phyloP scores from a whole-genome alignment of 2,113 vertebrate species.

The Dipodomys stephensi region DNA sequence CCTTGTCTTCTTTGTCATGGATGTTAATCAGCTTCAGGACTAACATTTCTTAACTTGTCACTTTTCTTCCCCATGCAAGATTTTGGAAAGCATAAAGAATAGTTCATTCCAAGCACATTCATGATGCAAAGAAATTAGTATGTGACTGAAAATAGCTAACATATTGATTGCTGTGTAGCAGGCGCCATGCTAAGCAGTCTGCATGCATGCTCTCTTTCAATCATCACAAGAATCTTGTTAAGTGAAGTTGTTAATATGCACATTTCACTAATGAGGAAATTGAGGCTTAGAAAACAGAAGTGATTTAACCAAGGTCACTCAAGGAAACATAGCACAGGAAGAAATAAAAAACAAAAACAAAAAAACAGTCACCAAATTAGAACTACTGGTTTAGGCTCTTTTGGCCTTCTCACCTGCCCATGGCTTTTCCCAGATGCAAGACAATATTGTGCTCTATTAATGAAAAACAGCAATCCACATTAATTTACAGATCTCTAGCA shows the following conservation, averaged over 20 bases:
- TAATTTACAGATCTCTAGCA: slow-evolving; percentile 32
- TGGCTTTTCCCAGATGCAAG: slow-evolving; percentile 14
- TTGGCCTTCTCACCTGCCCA: not conserved
- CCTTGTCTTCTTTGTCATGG: slow-evolving; percentile 22
- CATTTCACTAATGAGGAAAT: slow-evolving; percentile 29
- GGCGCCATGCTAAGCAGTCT: slow-evolving; percentile 6
- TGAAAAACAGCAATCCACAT: not conserved
- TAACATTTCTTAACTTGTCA: slow-evolving; percentile 45
- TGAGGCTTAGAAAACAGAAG: slow-evolving; percentile 5
- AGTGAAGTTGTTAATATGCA: slow-evolving; percentile 39
- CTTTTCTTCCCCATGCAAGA: slow-evolving; percentile 16
- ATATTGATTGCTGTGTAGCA: slow-evolving; percentile 13
- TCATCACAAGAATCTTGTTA: slow-evolving; percentile 20
- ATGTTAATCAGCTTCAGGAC: slow-evolving; percentile 10
- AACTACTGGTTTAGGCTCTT: slow-evolving; percentile 1
- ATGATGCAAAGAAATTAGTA: slow-evolving; percentile 24
- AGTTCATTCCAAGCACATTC: not conserved
- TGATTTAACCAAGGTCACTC: not conserved
- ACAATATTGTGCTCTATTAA: slow-evolving; percentile 24
- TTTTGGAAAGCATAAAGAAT: slow-evolving; percentile 23
- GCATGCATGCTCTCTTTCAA: not conserved
- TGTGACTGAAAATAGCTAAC: slow-evolving; percentile 32
- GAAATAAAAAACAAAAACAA: slow-evolving; percentile 18
- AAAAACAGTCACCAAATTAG: not conserved
- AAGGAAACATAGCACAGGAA: not conserved